Evolutionary conservation across 2,888 invertebrate genomes (phyloP), one percentile per base, ranked within the genome.

Genomic region (Lathronympha strigana): DNA sequence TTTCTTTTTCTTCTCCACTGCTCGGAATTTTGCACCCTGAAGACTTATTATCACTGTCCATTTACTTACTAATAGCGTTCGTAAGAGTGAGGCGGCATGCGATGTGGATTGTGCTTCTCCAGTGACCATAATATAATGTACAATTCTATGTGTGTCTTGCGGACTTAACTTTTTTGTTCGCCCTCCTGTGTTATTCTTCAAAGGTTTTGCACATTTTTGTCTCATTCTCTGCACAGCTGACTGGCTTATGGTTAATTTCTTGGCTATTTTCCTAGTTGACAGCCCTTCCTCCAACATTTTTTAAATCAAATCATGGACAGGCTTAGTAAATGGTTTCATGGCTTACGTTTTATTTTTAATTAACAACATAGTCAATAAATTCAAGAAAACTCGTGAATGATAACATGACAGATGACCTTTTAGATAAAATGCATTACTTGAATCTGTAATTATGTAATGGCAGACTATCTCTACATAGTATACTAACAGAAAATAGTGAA

Each of bases 81-180:
- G 21, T 19, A 43, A 43, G 43, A 43, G 43, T 43, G 11, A 11
- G 21, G 43, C 43, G 43, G 43, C 43, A 43, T 43, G 43, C 11
- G 43, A 43, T 43, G 43, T 43, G 43, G 43, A 43, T 43, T 43
- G 19, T 43, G 43, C 19, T 43, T 43, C 21, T 19, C 43, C 43
- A 43, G 43, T 43, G 19, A 21, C 43, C 43, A 43, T 40, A 40
- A 43, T 40, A 40, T 43, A 43, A 43, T 43, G 43, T 43, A 43
- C 6, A 43, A 43, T 21, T 8, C 43, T 43, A 43, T 21, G 19
- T 21, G 43, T 43, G 43, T 21, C 43, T 43, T 36, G n/a, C 36
- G 36, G 36, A n/a, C 36, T 36, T 36, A 36, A 36, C 36, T n/a
- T 36, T 36, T 36, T 36, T 36, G n/a, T 36, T 36, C 36, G 36